Conservation (phyloP, 2,113 vertebrate genomes). For the Cyphomyrus discorhynchus region DNA sequence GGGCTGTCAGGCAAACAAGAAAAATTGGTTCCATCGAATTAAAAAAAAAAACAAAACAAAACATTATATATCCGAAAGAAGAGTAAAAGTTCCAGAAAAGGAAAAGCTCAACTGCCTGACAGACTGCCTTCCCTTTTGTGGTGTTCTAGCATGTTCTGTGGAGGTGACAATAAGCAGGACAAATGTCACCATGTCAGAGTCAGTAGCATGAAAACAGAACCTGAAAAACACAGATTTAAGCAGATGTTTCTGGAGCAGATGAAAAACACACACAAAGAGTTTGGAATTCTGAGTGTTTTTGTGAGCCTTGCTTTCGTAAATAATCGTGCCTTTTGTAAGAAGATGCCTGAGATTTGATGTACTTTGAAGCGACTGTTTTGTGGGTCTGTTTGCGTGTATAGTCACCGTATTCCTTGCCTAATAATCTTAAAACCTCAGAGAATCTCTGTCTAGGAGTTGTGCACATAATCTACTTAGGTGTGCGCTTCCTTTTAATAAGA, state of each 20-base stretch:
- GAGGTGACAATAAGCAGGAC: conserved; percentile 68
- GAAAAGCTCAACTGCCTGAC: conserved; percentile 49
- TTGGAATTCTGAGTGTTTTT: conserved; percentile 60
- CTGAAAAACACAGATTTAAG: conserved; percentile 57
- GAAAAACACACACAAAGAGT: conserved; percentile 47
- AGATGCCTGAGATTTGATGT: conserved; percentile 46
- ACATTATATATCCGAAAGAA: neutral
- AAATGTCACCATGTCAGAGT: conserved; percentile 59
- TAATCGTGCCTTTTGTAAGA: conserved; percentile 46
- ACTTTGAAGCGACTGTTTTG: conserved; percentile 52
- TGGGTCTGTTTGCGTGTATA: conserved; percentile 47
- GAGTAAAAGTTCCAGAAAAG: conserved; percentile 21
- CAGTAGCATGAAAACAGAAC: conserved; percentile 59
- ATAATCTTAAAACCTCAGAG: neutral
- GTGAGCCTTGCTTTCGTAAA: conserved; percentile 35
- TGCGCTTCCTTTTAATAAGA: neutral
- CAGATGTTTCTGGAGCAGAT: conserved; percentile 57
- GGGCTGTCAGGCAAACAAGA: neutral
- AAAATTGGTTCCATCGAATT: neutral
- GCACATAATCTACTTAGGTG: neutral
- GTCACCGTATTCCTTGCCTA: conserved; percentile 27
- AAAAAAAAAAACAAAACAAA: neutral
- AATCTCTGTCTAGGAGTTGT: neutral
- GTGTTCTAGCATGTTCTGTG: conserved; percentile 51
- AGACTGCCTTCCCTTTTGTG: conserved; percentile 50